Evolutionary conservation across 1,140 invertebrate genomes (phyloP), one percentile per base, ranked within the genome.

Genomic region (Propsilocerus akamusi): DNA sequence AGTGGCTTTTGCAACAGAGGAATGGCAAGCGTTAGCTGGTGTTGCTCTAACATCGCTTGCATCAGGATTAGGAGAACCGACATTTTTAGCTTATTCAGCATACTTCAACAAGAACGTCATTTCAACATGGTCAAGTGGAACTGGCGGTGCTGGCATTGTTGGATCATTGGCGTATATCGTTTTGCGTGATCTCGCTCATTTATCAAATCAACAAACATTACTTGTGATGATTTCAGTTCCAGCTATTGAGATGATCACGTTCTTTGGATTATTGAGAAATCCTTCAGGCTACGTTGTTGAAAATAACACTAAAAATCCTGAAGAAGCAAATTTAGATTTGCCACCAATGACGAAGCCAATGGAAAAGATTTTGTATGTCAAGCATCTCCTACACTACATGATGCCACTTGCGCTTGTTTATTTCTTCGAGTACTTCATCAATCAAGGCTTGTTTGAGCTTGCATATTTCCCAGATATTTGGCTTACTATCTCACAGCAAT

Each of bases 381-480:
- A 78, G 25, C 60, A 66, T 1, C 57, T 86, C 12, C 49, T 83
- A 12, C 76, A 74, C 52, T 87, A 75, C 57, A 86, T 88, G 75
- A 63, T 86, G 52, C 85, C 85, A 0, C 62, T 89, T 3, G 70
- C 69, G 2, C 54, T 80, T 8, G 85, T 90, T 3, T 89, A 88
- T 58, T 69, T 85, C 50, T 81, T 81, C 54, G 86, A 89, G 57
- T 90, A 90, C 64, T 83, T 86, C 55, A 88, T 89, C 55, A 89
- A 89, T 66, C 83, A 88, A 65, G 84, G 83, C 56, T 64, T 87
- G 64, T 82, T 77, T 62, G 83, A 86, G 58, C 58, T 86, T 10
- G 64, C 85, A 14, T 70, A 83, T 55, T 83, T 78, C 55, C 68
- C 75, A 51, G 65, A 68, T 20, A 74, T 73, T 26, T 77, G 70